Conservation (phyloP, 1,140 invertebrate genomes). For the Drosophila rufa region DNA sequence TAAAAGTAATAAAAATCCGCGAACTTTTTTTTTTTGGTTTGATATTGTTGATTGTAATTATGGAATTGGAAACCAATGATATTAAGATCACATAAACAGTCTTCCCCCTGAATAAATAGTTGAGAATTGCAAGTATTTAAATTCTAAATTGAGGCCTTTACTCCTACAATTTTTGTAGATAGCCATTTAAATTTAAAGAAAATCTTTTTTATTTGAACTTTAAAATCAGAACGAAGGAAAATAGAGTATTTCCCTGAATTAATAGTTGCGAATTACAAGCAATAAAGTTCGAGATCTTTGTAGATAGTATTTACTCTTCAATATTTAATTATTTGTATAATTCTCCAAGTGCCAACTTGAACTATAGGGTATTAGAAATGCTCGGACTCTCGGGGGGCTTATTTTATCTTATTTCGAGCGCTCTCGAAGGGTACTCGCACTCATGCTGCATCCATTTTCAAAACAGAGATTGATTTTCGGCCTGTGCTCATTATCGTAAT, state of each 20-base stretch:
- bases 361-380: conserved; percentile 6
- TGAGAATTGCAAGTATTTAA: neutral
- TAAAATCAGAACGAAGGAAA: too few species aligned
- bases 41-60: too few species aligned
- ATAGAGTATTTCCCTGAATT: neutral
- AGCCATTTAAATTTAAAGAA: too few species aligned
- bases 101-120: neutral
- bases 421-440: conserved; percentile 12
- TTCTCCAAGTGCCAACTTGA: neutral
- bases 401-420: conserved; percentile 5
- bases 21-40: too few species aligned
- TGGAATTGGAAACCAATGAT: neutral
- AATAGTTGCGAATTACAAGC: neutral
- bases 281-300: neutral
- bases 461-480: conserved; percentile 18
- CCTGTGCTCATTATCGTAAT: conserved; percentile 59
- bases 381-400: neutral
- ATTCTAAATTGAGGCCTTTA: too few species aligned
- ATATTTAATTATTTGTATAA: too few species aligned
- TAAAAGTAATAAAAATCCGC: too few species aligned
- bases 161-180: too few species aligned
- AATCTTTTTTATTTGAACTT: too few species aligned
- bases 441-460: conserved; percentile 11
- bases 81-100: neutral
- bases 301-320: neutral